These are phyloP conservation scores for Conopomorpha cramerella DNA, from an alignment of 1,140 invertebrate genomes.

Conservation along the genomic window DNA sequence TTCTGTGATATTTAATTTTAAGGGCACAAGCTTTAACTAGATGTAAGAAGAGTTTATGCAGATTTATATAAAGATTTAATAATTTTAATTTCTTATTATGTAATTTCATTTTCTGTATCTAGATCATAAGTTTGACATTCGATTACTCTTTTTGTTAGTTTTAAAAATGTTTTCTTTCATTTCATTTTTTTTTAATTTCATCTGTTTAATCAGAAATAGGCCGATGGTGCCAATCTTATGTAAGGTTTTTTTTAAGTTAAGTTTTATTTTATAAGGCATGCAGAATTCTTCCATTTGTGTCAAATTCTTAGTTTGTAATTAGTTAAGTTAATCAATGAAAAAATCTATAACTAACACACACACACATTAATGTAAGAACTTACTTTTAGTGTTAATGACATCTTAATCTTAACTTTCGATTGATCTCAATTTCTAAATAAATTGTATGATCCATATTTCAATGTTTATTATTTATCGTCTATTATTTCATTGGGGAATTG, in stretches of 20 bases:
- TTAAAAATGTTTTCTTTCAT: background rate
- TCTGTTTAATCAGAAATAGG: constrained; percentile 18
- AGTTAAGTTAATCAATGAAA: too few species aligned
- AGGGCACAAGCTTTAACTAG: constrained; percentile 44
- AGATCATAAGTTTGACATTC: background rate
- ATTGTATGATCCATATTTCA: constrained; percentile 11
- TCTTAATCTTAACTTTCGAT: constrained; percentile 54
- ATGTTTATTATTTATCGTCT: constrained; percentile 2
- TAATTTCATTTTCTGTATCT: background rate
- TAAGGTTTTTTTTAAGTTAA: constrained; percentile 9
- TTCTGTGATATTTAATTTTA: constrained; percentile 40
- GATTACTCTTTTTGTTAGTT: background rate
- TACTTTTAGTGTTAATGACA: constrained; percentile 25
- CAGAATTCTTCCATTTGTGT: constrained; percentile 22
- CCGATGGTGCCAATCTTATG: constrained; percentile 49
- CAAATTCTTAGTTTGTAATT: constrained; percentile 10
- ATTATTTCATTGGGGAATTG: too few species aligned
- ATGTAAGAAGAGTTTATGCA: constrained; percentile 11
- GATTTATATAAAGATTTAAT: too few species aligned
- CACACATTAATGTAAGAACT: constrained; percentile 8
- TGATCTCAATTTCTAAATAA: constrained; percentile 54
- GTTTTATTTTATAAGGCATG: constrained; percentile 6
- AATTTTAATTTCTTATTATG: too few species aligned
- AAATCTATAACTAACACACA: too few species aligned
- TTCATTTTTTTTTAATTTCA: background rate